Conservation (phyloP, 2,797 vertebrate genomes). For the Tarsius wallacei region DNA sequence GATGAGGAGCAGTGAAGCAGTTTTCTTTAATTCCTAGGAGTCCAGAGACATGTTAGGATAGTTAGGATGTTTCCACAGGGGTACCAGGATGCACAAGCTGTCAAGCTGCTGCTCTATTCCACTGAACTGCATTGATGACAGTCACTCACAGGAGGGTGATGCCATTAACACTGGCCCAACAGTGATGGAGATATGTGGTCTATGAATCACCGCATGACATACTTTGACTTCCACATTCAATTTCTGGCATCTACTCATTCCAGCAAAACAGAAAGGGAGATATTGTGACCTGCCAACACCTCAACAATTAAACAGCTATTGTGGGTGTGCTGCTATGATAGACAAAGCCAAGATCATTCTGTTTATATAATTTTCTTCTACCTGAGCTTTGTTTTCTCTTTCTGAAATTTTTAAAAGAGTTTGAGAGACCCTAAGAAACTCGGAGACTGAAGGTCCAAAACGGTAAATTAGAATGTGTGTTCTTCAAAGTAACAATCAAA, state of each 20-base stretch:
- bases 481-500: neutral
- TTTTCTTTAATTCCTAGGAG: neutral
- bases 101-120: neutral
- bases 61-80: neutral
- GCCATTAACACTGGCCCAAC: neutral
- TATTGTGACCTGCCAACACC: neutral
- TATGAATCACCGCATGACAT: neutral
- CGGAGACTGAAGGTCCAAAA: neutral
- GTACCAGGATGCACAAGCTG: neutral
- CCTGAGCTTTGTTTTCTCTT: neutral
- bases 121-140: neutral
- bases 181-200: neutral
- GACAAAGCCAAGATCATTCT: neutral
- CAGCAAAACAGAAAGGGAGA: neutral
- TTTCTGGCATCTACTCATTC: neutral
- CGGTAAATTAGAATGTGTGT: neutral
- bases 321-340: neutral
- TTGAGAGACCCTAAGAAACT: neutral
- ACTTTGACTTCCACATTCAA: neutral
- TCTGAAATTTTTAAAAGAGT: conserved; percentile 8
- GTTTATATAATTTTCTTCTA: neutral
- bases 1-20: neutral
- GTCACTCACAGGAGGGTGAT: neutral
- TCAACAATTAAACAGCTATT: neutral
- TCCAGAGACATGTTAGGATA: neutral